Percentiles rank a stretch among this genome's conserved stretches.
Conservation (phyloP, 2,888 invertebrate genomes). For the Synanthedon vespiformis region DNA sequence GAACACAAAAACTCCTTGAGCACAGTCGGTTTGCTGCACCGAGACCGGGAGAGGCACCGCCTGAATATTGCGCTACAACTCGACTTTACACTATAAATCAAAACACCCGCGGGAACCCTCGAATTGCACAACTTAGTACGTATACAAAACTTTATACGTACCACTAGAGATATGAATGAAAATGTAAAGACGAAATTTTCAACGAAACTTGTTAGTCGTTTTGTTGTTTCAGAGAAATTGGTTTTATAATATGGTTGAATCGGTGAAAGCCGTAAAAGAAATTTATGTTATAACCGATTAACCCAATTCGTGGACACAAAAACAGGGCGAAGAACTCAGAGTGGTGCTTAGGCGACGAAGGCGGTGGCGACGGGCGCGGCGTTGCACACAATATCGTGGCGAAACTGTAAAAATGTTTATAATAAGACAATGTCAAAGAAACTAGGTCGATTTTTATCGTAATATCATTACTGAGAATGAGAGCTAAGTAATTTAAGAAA, state of each 20-base stretch:
- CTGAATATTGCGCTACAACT: slow-evolving; percentile 16
- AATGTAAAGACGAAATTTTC: slow-evolving; percentile 11
- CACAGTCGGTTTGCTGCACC: slow-evolving; percentile 33
- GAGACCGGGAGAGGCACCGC: slow-evolving; percentile 7
- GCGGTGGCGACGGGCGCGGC: slow-evolving; percentile 37
- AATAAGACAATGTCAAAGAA: slow-evolving; percentile 61
- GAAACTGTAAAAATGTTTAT: slow-evolving; percentile 68
- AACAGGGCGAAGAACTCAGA: slow-evolving; percentile 47
- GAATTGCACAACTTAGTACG: slow-evolving; percentile 38
- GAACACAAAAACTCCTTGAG: slow-evolving; percentile 32
- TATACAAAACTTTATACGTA: slow-evolving; percentile 27
- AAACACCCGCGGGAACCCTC: slow-evolving; percentile 52
- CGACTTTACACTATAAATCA: slow-evolving; percentile 61
- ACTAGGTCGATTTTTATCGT: slow-evolving; percentile 40
- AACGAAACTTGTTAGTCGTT: slow-evolving; percentile 24
- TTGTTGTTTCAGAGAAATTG: slow-evolving; percentile 47
- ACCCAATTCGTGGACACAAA: slow-evolving; percentile 69
- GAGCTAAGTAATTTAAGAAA: too few relatives aligned
- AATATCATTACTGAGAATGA: not conserved
- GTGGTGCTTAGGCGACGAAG: slow-evolving; percentile 25
- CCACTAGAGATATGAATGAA: slow-evolving; percentile 17
- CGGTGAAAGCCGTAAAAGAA: slow-evolving; percentile 45
- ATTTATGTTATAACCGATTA: slow-evolving; percentile 70
- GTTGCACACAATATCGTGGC: slow-evolving; percentile 62
- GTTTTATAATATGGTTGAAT: slow-evolving; percentile 37